Base-by-base conservation (phyloP, 2,888 invertebrate genomes). In the Silvanus unidentatus region DNA sequence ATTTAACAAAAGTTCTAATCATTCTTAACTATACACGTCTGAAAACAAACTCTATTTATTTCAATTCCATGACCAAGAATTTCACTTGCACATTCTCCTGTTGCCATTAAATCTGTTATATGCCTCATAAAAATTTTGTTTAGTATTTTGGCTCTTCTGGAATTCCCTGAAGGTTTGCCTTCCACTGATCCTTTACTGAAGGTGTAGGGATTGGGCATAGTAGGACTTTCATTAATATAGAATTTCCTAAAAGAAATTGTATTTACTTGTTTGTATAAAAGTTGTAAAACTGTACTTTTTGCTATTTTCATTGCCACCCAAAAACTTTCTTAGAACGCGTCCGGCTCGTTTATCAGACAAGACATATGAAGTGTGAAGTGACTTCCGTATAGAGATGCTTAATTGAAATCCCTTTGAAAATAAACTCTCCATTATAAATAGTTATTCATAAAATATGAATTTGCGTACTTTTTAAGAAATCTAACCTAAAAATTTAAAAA, bases 91-190 rank as follows among this genome's bases (percentile, higher is more conserved):
- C 77, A 73, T 55, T 82, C 80, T 1, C 87, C 86, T 0, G 84
- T 84, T 1, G 86, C 80, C 78, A 91, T 78, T 27, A 88, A 69
- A 65, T 88, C 89, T 0, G 88, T 86, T 6, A 91, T 81, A 47
- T 86, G 75, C 57, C 80, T 78, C 88, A 90, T 89, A 59, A 90
- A 89, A 39, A 90, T 63, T 69, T 88, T 87, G 65, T 89, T 89
- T 1, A 91, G 69, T 50, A 88, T 81, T 1, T 76, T 72, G 14
- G 80, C 72, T 57, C 89, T 75, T 32, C 82, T 77, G 1, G 72
- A 68, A 8, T 76, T 77, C 9, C 74, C 72, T 38, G 79, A 77
- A 9, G 75, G 74, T 16, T 76, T 77, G 43, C 76, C 76, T 57
- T 74, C 67, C 44, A 73, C 67, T 12, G 73, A 50, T 8, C 62